Evolutionary conservation across 2,797 vertebrate genomes (phyloP), one percentile per base, ranked within the genome.

Genomic region (Tragopan temminckii): DNA sequence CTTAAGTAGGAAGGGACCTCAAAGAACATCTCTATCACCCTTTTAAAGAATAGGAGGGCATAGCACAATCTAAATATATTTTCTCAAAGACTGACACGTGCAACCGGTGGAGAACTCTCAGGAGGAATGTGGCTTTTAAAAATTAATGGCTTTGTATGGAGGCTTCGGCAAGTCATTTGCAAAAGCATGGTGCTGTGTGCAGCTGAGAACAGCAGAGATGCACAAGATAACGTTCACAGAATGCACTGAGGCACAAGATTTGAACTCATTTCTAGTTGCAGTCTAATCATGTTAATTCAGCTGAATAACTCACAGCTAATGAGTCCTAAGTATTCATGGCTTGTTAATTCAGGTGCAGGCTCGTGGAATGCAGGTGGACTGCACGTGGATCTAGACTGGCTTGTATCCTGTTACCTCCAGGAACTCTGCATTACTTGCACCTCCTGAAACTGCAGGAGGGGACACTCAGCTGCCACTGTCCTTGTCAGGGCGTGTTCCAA

Each of bases 401-500:
- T 67, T 79, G 12, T 29, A 20, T 17, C 21, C 17, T 7, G 3
- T 35, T 38, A 59, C 31, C 12, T 42, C 31, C 24, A 71, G 52
- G 70, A 86, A n/a, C 23, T 74, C 40, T 78, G 29, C 36, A 4
- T 23, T 15, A 21, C 9, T 42, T 45, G 21, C n/a, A 17, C 2
- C n/a, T n/a, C n/a, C n/a, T 11, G 9, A 81, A 12, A 24, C 24
- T 85, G 21, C 1, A 2, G 23, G 23, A 69, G 31, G 85, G 31
- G 20, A 50, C 27, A 2, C 2, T 2, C 25, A 61, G 29, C 57
- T 43, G 31, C 0, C 3, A 8, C 38, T 53, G 1, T 4, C 16
- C 9, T 46, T 67, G 6, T 18, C 59, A 64, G 18, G 7, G 5
- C 36, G 1, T 33, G 21, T 57, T 53, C 27, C 27, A 18, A 53